Conservation (phyloP, 1,140 invertebrate species). For the Cecropterus lyciades region DNA sequence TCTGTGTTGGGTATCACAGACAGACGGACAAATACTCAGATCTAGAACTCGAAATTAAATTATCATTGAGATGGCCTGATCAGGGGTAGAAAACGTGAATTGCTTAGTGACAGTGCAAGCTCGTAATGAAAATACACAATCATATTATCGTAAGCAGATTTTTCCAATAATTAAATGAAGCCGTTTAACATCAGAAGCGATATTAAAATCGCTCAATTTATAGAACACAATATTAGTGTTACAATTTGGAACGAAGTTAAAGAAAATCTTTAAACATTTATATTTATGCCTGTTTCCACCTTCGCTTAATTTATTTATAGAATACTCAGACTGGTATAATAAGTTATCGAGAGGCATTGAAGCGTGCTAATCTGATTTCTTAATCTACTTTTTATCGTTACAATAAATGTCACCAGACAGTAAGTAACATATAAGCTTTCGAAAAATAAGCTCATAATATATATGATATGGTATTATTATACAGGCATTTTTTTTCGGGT, state of each 20-base stretch:
- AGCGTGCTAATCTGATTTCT: conserved; percentile 32
- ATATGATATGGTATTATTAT: background rate
- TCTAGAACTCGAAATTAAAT: no score
- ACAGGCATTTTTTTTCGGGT: no score
- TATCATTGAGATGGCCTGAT: no score
- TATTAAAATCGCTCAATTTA: no score
- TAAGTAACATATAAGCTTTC: conserved; percentile 2
- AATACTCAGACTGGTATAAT: conserved; percentile 45
- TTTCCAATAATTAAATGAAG: no score
- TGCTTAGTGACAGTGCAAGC: no score
- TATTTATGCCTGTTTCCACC: conserved; percentile 36
- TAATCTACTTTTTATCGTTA: conserved; percentile 28
- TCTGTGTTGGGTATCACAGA: no score
- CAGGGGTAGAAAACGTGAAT: no score
- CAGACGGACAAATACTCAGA: no score
- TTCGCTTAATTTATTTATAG: conserved; percentile 44
- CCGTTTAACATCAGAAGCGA: no score
- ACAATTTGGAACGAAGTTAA: background rate
- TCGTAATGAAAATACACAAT: no score
- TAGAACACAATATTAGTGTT: background rate
- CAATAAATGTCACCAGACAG: conserved; percentile 23
- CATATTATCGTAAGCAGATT: no score
- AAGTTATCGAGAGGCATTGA: conserved; percentile 24
- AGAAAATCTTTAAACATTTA: conserved; percentile 3
- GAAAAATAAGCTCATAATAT: conserved; percentile 5